These are phyloP conservation scores for Beris morrisii DNA, from an alignment of 2,888 invertebrate genomes.

Conservation along the genomic window DNA sequence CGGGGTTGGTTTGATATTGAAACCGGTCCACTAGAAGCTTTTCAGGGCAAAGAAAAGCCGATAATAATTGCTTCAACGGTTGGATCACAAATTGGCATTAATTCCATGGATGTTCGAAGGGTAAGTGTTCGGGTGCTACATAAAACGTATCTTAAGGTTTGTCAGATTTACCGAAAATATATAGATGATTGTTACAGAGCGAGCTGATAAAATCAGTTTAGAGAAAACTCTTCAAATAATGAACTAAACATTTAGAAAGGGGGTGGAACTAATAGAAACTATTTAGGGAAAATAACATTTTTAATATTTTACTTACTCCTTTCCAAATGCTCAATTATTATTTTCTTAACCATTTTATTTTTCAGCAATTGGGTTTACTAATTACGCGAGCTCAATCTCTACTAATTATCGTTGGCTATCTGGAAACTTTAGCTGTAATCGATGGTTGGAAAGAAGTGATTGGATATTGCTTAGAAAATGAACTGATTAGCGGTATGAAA, in stretches of 20 bases:
- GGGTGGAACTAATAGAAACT: no score
- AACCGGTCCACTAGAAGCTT: constrained; percentile 83
- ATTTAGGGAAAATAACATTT: no score
- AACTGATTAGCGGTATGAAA: constrained; percentile 41
- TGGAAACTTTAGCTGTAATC: constrained; percentile 50
- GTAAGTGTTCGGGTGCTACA: constrained; percentile 45
- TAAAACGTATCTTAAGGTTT: no score
- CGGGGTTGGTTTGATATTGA: constrained; percentile 58
- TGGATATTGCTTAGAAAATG: constrained; percentile 45
- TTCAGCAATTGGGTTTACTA: no score
- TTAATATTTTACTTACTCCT: no score
- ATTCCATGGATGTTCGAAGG: constrained; percentile 49
- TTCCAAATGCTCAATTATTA: no score
- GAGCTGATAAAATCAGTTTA: no score
- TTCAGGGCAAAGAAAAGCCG: constrained; percentile 83
- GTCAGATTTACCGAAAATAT: no score
- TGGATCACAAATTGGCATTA: constrained; percentile 58
- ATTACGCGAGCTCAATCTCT: constrained; percentile 43
- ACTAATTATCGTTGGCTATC: constrained; percentile 61
- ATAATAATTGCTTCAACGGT: constrained; percentile 83
- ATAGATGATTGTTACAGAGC: no score
- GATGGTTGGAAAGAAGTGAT: constrained; percentile 46
- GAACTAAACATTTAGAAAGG: no score
- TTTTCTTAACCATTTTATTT: not conserved
- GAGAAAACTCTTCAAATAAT: no score